Conservation (phyloP, 1,140 invertebrate species). For the Venturia canescens region DNA sequence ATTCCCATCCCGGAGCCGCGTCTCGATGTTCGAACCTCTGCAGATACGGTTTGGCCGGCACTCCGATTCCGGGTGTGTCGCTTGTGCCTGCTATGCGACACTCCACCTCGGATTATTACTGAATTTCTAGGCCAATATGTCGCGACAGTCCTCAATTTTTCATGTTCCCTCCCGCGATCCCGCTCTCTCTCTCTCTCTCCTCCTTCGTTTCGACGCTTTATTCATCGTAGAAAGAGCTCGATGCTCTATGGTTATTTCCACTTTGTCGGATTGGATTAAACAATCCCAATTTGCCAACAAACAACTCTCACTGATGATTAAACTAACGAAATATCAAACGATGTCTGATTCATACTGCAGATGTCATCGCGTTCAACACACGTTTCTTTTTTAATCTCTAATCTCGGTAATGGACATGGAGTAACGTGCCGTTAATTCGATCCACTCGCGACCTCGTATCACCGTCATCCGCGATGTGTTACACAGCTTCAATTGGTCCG, state of each 20-base stretch:
- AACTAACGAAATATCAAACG: background rate
- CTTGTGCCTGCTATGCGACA: background rate
- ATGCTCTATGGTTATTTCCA: constrained; percentile 49
- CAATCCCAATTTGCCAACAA: constrained; percentile 56
- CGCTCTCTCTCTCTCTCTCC: background rate
- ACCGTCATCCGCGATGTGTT: no score
- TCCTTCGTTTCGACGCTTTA: background rate
- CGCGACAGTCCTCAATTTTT: constrained; percentile 22
- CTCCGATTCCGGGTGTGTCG: background rate
- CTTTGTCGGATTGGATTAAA: constrained; percentile 73
- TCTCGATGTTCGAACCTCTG: constrained; percentile 7
- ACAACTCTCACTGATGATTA: background rate
- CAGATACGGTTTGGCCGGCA: constrained; percentile 7
- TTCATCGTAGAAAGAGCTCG: background rate
- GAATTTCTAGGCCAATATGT: constrained; percentile 48
- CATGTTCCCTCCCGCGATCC: background rate
- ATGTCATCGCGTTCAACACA: no score
- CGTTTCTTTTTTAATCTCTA: no score
- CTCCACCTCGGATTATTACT: constrained; percentile 16
- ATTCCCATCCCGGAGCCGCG: constrained; percentile 47
- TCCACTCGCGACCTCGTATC: no score
- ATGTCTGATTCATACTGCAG: constrained; percentile 8
- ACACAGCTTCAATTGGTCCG: no score
- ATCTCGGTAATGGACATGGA: no score
- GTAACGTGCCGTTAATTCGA: no score